Evolutionary conservation across 2,797 vertebrate genomes (phyloP), one percentile per base, ranked within the genome.

Genomic region (Eupleurogrammus muticus): DNA sequence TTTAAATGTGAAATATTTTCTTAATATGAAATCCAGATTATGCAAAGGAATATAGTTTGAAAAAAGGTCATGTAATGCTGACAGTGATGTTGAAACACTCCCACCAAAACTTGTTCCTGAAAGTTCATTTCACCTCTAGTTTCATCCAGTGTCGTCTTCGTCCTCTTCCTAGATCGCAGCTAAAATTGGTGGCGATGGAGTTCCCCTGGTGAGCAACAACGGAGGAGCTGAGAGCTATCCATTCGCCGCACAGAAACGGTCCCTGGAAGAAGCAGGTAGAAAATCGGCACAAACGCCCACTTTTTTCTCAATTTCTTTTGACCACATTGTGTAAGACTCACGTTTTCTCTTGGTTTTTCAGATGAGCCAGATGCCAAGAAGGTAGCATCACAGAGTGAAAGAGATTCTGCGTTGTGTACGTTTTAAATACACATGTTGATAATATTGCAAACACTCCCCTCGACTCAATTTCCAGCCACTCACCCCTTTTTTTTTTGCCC

Each of bases 291-390:
- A 55, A 38, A 71, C 4, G 0, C 2, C 8, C 36, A 46, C 42
- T 52, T 62, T 62, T 16, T 1, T 42, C 16, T 60, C 9, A 48
- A 56, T 75, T 66, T 52, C 2, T 53, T n/a, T 59, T 60, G 3
- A 23, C 2, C 14, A 14, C 5, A 4, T 49, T 38, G 12, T 54
- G 23, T n/a, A n/a, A 61, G 13, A 49, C 42, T 52, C 13, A 47
- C 10, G 4, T 47, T 71, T 61, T 46, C 28, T 52, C 6, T 28
- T 76, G 34, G 70, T 38, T 50, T 75, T 81, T 72, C 87, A 98
- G 97, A 98, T 88, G 96, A 97, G 79, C 97, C 97, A 0, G 95
- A 96, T 82, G 96, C 96, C 82, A 98, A 98, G 93, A 97, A 98
- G 80, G 71, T 98, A 93, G 96, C 97, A 16, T 91, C 97, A 56